These are phyloP conservation scores for Paralvinella palmiformis DNA, from an alignment of 1,140 invertebrate genomes.

Conservation along the genomic window DNA sequence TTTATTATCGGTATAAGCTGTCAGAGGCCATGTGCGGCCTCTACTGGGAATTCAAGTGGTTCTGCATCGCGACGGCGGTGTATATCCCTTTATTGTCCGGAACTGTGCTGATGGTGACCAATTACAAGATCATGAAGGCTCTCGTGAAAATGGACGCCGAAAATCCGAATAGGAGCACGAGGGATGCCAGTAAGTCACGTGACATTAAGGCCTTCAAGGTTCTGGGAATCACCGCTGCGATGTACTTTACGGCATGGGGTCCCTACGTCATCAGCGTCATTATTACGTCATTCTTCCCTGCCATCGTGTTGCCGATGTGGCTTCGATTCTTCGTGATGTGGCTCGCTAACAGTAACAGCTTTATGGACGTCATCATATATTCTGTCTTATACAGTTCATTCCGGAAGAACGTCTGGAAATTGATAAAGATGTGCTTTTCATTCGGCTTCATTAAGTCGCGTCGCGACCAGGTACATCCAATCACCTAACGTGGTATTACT, in stretches of 20 bases:
- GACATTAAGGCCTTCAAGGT: conserved; percentile 20
- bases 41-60: conserved; percentile 23
- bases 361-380: conserved; percentile 26
- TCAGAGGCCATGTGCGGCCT: conserved; percentile 23
- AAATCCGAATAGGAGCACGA: no score
- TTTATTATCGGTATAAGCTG: conserved; percentile 20
- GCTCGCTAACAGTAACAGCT: conserved; percentile 28
- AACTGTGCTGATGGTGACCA: conserved; percentile 20
- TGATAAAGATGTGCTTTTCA: no score
- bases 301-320: conserved; percentile 1
- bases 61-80: conserved; percentile 24
- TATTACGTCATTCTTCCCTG: conserved; percentile 15
- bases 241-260: conserved; percentile 25
- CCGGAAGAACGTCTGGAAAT: conserved; percentile 8
- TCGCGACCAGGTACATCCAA: no score
- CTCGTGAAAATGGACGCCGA: conserved; percentile 5
- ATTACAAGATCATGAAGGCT: conserved; percentile 15
- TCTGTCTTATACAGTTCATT: conserved; percentile 22
- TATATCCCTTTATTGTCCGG: conserved; percentile 21
- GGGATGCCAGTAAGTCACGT: neutral
- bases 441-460: no score
- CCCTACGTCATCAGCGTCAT: conserved; percentile 22
- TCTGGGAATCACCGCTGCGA: conserved; percentile 12
- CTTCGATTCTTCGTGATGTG: conserved; percentile 22
- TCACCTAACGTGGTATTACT: no score